Evolutionary conservation across 1,140 invertebrate species (phyloP), one percentile per base, ranked within the genome.

Genomic region (Pogonus chalceus): DNA sequence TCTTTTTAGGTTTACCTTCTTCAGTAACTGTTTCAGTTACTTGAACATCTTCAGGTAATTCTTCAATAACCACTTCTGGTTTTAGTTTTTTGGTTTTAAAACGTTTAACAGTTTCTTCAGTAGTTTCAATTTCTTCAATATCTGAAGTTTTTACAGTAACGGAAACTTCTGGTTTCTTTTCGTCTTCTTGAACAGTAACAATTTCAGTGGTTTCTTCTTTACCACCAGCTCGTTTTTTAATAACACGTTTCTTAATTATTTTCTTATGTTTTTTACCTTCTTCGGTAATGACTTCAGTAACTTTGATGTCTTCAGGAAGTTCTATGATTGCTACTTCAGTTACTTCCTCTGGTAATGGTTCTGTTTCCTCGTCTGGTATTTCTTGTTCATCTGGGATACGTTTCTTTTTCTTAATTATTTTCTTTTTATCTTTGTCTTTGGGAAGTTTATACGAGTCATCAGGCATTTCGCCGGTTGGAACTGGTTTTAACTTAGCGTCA

Each of bases 191-290:
- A 43, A 71, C 62, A 14, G 73, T 72, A 20, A 71, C 69, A 54
- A 72, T 70, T 63, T 74, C 70, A 1, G 67, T 71, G 2, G 71
- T 61, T 60, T 74, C 66, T 56, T 72, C 57, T 55, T 69, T 72
- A 4, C 62, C 61, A 18, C 70, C 74, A 35, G 68, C 68, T n/a
- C 64, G 64, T 49, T 70, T 74, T 14, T 69, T 73, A 43, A 68
- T 67, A 55, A 22, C 68, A 65, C 51, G 26, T 57, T 65, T 71
- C 49, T 62, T 64, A 20, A 61, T 55, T 1, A 60, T 51, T 53
- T 64, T 68, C 24, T 67, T 65, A 56, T 65, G 66, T 54, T 66
- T 66, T 31, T 65, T 57, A n/a, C 60, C 64, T 49, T 62, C 62
- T 12, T 59, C 56, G 47, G 58, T 55, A 51, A 60, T 43, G 16